A percentile compares a stretch with the other conserved stretches of the same genome.
phyloP scores from a whole-genome alignment of 2,888 invertebrate genomes.

The Noctuana brunneofusca region DNA sequence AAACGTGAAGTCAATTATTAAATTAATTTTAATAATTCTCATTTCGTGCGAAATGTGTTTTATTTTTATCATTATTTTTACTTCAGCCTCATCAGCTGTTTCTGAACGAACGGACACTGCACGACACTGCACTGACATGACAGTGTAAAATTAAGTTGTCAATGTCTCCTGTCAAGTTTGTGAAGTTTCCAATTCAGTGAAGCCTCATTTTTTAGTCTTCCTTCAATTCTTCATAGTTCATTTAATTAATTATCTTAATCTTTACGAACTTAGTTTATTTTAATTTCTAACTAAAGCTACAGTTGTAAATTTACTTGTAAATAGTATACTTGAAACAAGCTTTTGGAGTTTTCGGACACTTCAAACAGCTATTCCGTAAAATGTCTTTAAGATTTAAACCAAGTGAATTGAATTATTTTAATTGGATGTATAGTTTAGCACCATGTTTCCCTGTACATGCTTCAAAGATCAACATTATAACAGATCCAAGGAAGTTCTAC shows the following conservation, averaged over 20 bases:
- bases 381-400: conserved; percentile 67
- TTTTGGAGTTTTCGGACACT: background rate
- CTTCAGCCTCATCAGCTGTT: too few species aligned
- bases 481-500: conserved; percentile 91
- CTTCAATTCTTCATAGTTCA: background rate
- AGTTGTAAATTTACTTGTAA: background rate
- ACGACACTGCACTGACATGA: too few species aligned
- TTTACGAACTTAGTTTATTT: too few species aligned
- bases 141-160: too few species aligned
- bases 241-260: too few species aligned
- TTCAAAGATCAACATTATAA: conserved; percentile 87
- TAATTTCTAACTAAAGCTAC: background rate
- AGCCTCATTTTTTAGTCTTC: too few species aligned
- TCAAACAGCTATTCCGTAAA: conserved; percentile 11
- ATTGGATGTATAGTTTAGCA: conserved; percentile 84
- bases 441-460: conserved; percentile 88
- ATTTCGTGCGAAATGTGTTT: too few species aligned
- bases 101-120: too few species aligned
- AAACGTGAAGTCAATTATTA: too few species aligned
- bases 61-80: too few species aligned
- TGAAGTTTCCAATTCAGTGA: background rate
- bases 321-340: background rate
- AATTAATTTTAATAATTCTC: too few species aligned
- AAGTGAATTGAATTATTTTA: conserved; percentile 77
- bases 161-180: too few species aligned